These are phyloP conservation scores for Eleutherodactylus coqui DNA, from an alignment of 2,797 vertebrate genomes.

Conservation along the genomic window DNA sequence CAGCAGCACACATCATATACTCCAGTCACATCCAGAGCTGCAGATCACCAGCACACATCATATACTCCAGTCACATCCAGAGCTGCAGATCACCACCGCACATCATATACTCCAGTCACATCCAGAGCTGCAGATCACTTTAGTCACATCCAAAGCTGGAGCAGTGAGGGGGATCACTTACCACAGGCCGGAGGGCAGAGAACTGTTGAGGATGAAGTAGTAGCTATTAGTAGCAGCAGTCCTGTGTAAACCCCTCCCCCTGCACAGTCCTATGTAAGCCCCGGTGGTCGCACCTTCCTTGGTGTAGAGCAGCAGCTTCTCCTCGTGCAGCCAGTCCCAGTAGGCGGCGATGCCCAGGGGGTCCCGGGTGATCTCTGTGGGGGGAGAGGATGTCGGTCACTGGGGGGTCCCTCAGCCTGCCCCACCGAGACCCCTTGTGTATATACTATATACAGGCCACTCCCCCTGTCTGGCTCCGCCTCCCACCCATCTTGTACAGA, in stretches of 20 bases:
- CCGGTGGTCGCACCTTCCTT: neutral
- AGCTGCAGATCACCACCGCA: neutral
- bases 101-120: no score
- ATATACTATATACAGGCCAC: no score
- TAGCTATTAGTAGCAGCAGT: no score
- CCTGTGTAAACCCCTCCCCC: neutral
- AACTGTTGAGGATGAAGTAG: neutral
- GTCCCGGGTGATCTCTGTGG: conserved; percentile 36
- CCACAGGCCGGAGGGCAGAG: conserved; percentile 25
- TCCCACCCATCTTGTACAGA: no score
- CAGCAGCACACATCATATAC: neutral
- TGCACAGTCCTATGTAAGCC: neutral
- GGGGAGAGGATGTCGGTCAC: no score
- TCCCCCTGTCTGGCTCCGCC: no score
- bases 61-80: neutral
- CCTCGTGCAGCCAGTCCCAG: conserved; percentile 48
- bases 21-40: neutral
- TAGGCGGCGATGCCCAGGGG: neutral
- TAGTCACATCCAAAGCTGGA: no score
- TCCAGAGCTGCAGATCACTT: no score
- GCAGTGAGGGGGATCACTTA: neutral
- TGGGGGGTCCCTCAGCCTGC: no score
- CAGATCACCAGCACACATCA: neutral
- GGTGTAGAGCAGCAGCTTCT: conserved; percentile 19
- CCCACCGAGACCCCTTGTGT: no score